Percentiles rank a stretch among this genome's conserved stretches.
Conservation (phyloP, 1,140 invertebrate genomes). For the Cheumatopsyche charites region DNA sequence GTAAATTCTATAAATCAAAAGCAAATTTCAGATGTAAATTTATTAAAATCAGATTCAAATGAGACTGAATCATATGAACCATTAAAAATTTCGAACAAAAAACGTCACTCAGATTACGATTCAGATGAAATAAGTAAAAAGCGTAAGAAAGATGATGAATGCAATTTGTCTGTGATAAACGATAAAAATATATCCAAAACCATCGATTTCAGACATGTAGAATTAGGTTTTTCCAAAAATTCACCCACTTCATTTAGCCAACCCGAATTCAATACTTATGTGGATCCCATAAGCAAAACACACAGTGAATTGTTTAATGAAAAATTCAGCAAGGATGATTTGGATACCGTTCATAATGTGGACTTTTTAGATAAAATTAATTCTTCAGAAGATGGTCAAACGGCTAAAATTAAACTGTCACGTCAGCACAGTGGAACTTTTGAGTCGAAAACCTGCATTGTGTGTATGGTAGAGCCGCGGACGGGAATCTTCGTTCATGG, state of each 20-base stretch:
- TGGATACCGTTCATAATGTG: constrained; percentile 43
- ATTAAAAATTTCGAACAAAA: background rate
- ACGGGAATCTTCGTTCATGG: constrained; percentile 71
- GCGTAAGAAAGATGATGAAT: constrained; percentile 3
- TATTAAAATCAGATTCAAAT: too few species aligned
- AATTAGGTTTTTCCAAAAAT: constrained; percentile 19
- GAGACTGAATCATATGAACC: too few species aligned
- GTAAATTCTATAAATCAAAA: too few species aligned
- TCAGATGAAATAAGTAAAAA: background rate
- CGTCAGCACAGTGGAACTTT: constrained; percentile 2
- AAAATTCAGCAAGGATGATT: constrained; percentile 41
- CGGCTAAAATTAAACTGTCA: background rate
- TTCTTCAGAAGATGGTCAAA: background rate
- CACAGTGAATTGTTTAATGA: constrained; percentile 39
- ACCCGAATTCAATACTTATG: constrained; percentile 34
- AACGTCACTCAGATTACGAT: background rate
- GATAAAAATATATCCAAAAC: constrained; percentile 38
- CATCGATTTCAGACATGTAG: constrained; percentile 27
- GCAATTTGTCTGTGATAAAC: constrained; percentile 41
- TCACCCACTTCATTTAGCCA: constrained; percentile 42
- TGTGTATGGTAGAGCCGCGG: constrained; percentile 66
- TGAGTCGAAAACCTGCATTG: constrained; percentile 62
- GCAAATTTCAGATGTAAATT: too few species aligned
- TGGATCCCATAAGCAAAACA: constrained; percentile 34
- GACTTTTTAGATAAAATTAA: constrained; percentile 40